Evolutionary conservation across 2,113 vertebrate genomes (phyloP), one percentile per base, ranked within the genome.

Genomic region (Piliocolobus tephrosceles): DNA sequence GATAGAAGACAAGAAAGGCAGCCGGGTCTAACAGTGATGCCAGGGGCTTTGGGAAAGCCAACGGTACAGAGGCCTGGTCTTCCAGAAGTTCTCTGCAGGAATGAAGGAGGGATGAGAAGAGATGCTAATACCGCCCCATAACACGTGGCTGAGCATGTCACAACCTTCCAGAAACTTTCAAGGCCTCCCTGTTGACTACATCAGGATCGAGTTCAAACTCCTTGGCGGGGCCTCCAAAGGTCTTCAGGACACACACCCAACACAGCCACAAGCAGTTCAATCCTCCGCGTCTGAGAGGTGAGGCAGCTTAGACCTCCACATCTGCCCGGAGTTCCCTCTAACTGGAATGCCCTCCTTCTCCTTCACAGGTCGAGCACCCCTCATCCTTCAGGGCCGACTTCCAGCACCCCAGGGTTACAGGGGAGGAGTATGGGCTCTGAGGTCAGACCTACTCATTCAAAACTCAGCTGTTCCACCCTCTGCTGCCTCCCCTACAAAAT

Each of bases 221-320:
- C 14, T 45, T 2, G n/a, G 50, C 1, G 0, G 10, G 47, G 25
- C 72, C 78, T 79, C 80, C 76, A 70, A 64, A 91, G 61, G 50
- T 81, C 61, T 50, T 55, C 55, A 32, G 0, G 11, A 22, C 11
- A 10, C 0, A 7, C 18, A 64, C 17, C 50, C 68, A 78, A 8
- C 22, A 4, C 6, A 35, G 72, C n/a, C 50, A 35, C 20, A 35
- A 18, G n/a, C 27, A 64, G 61, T 64, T 64, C 27, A 6, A 64
- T 12, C 27, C 27, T 64, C 27, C 1, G 30, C 12, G 5, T 43
- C 38, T 58, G 35, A 73, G 35, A 66, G 5, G 20, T 0, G 0
- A 81, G 50, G 32, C 20, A 10, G 32, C 10, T 8, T 35, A 73
- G 75, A 17, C 43, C 83, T 78, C 88, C 17, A 6, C 2, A 6